These are phyloP conservation scores for Actinernus sp. DNA, from an alignment of 92 coral and sea anemone genomes.

Conservation along the genomic window DNA sequence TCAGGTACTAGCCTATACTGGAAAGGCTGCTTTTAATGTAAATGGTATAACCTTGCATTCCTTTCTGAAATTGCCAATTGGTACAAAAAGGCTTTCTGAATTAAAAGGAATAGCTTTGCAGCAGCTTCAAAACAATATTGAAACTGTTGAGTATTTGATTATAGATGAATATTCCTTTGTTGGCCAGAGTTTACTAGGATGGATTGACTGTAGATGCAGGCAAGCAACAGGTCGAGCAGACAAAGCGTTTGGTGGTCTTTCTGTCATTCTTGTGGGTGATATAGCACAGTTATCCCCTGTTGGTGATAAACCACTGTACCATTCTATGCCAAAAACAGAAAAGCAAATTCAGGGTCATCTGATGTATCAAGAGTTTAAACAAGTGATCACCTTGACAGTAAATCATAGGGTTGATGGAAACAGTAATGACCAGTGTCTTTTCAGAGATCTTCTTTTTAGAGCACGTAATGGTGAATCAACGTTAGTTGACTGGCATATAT, in stretches of 20 bases:
- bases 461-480: constrained; percentile 78
- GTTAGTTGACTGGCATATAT: constrained; percentile 46
- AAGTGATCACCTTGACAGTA: constrained; percentile 58
- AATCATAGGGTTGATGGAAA: constrained; percentile 76
- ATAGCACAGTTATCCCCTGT: constrained; percentile 75
- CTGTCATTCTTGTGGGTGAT: constrained; percentile 66
- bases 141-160: constrained; percentile 56
- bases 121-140: constrained; percentile 61
- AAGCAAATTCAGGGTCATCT: constrained; percentile 57
- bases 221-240: constrained; percentile 59
- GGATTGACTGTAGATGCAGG: constrained; percentile 42
- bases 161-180: constrained; percentile 71
- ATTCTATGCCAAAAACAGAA: constrained; percentile 56
- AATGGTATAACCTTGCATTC: constrained; percentile 58
- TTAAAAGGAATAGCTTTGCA: constrained; percentile 68
- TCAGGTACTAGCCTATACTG: constrained; percentile 45
- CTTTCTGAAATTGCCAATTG: constrained; percentile 53
- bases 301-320: constrained; percentile 67
- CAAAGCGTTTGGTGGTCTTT: constrained; percentile 51
- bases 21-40: constrained; percentile 65
- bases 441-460: constrained; percentile 58
- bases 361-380: constrained; percentile 66
- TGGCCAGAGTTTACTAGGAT: constrained; percentile 48
- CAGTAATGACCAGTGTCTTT: constrained; percentile 27
- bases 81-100: constrained; percentile 59